Evolutionary conservation across 2,113 vertebrate genomes (phyloP), one percentile per base, ranked within the genome.

Genomic region (Austrofundulus limnaeus): DNA sequence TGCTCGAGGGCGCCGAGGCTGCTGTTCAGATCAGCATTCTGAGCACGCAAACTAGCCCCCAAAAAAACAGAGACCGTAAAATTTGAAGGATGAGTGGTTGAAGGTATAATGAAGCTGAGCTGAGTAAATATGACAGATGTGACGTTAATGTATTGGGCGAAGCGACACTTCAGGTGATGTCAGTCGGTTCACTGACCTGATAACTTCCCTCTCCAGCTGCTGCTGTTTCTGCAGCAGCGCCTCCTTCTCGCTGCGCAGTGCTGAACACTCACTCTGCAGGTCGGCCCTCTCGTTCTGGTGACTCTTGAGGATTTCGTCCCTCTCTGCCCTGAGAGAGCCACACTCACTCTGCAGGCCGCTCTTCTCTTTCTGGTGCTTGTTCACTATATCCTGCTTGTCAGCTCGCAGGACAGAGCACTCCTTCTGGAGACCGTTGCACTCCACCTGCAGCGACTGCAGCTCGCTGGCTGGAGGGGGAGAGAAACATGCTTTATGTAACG

Each of bases 191-290:
- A 78, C 93, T 89, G 89, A 97, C 96, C 95, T 95, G 72, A 89
- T 88, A 51, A 98, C 91, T 77, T 98, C 95, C 64, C 92, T 93
- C 86, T 97, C 94, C 77, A 95, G 91, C 38, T 93, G 92, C 66
- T 95, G 94, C 82, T 94, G 90, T 78, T 95, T 94, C 81, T 92
- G 93, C 63, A 92, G 77, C 60, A 93, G 87, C 1, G 80, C 89
- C 76, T 92, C 92, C 56, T 94, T 96, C 78, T 98, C 94, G 59
- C 92, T 92, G 83, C 86, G 92, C 69, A 98, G 91, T 50, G 87
- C 89, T 73, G 58, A 84, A 71, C 92, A 93, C 57, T 97, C 95
- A 1, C 74, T 87, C 89, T 96, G 94, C 77, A 97, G 89, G 76
- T 70, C 74, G 77, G 28, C 70, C 72, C 80, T 86, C 60, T 92